These are phyloP conservation scores for Petrocephalus sullivani DNA, from an alignment of 2,797 vertebrate genomes.

Conservation along the genomic window DNA sequence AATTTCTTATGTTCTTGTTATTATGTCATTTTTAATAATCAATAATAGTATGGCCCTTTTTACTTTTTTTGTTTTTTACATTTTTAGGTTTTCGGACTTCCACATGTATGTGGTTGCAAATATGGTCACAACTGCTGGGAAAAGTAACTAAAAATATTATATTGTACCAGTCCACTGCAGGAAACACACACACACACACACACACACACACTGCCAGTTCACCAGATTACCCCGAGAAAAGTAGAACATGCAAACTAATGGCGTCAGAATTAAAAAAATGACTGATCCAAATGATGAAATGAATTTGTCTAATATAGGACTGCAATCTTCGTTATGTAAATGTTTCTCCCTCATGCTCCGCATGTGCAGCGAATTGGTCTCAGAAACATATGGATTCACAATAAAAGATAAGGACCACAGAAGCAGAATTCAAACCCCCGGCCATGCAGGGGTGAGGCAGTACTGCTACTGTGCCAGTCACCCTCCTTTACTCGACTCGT, in stretches of 20 bases:
- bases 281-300: background rate
- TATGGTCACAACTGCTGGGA: background rate
- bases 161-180: background rate
- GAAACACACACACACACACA: background rate
- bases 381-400: background rate
- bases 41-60: background rate
- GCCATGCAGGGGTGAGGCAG: background rate
- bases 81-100: background rate
- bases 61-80: background rate
- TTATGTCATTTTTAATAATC: background rate
- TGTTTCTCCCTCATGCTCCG: background rate
- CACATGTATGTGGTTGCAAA: background rate
- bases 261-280: background rate
- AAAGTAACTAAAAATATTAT: background rate
- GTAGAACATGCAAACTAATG: background rate
- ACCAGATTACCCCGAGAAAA: background rate
- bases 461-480: background rate
- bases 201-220: background rate
- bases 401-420: background rate
- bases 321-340: background rate
- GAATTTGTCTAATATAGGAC: background rate
- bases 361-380: background rate
- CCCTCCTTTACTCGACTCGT: background rate
- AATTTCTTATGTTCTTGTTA: too few relatives aligned
- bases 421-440: background rate